phyloP scores from a whole-genome alignment of 2,113 vertebrate species.

The Psittacula cyanocephala region DNA sequence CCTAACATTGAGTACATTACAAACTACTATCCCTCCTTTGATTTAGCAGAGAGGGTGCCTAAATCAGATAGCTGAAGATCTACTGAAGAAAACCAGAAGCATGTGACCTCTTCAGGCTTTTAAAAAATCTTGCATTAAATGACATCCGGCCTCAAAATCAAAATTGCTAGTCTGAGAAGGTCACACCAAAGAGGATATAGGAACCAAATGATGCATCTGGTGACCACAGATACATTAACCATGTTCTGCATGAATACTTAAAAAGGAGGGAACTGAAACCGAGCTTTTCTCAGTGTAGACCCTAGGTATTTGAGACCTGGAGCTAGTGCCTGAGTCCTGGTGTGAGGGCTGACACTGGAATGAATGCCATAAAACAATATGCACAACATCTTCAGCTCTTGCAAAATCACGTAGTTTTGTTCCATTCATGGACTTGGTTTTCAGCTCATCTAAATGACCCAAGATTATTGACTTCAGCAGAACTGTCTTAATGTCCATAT shows the following conservation, averaged over 20 bases:
- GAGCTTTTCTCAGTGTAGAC: background rate
- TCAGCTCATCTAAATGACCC: background rate
- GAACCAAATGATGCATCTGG: background rate
- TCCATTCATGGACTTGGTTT: background rate
- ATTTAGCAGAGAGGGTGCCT: background rate
- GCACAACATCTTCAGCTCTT: background rate
- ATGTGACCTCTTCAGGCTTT: background rate
- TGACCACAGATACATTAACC: background rate
- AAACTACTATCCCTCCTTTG: background rate
- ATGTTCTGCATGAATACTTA: background rate
- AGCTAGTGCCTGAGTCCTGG: background rate
- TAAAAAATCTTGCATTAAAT: background rate
- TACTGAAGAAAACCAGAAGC: background rate
- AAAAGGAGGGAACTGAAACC: background rate
- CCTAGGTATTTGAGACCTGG: background rate
- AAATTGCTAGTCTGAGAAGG: background rate
- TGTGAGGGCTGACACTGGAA: background rate
- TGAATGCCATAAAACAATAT: background rate
- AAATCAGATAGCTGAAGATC: background rate
- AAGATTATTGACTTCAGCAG: background rate
- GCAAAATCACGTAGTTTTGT: background rate
- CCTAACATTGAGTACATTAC: background rate
- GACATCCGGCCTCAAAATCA: background rate
- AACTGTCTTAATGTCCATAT: background rate
- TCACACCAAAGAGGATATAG: background rate